Percentiles rank a stretch among this genome's conserved stretches.
Conservation (phyloP, 2,113 vertebrate species). For the Rhabdomys dilectus region DNA sequence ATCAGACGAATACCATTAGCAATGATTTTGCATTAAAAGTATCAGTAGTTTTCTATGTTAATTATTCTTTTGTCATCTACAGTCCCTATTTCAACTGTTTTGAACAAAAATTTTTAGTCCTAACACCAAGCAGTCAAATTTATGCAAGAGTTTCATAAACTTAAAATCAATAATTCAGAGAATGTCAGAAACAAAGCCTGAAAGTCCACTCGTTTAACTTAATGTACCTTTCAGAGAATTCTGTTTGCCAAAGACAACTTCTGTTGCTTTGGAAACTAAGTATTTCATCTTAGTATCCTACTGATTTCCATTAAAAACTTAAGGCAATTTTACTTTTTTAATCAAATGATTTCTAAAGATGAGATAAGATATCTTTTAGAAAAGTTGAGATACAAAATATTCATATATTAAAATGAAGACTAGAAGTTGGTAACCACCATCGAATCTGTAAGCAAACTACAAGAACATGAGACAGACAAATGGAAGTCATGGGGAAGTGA, state of each 20-base stretch:
- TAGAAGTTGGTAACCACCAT: background rate
- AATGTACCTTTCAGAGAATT: background rate
- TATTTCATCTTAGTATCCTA: background rate
- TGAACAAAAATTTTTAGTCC: background rate
- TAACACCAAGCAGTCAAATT: background rate
- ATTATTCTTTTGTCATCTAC: background rate
- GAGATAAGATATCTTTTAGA: background rate
- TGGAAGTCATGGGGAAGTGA: background rate
- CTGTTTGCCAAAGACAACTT: background rate
- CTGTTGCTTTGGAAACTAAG: background rate
- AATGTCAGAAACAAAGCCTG: background rate
- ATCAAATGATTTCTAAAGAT: background rate
- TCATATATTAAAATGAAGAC: background rate
- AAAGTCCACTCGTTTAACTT: background rate
- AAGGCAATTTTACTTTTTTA: background rate
- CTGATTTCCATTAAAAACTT: background rate
- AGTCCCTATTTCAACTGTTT: background rate
- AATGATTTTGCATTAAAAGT: constrained; percentile 42
- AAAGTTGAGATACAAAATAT: background rate
- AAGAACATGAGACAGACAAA: background rate
- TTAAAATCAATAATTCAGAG: background rate
- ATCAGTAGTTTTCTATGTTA: background rate
- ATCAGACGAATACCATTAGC: background rate
- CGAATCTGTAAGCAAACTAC: background rate
- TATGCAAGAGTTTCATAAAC: background rate